Conservation (phyloP, 2,797 vertebrate species). For the Gallinago stenura region DNA sequence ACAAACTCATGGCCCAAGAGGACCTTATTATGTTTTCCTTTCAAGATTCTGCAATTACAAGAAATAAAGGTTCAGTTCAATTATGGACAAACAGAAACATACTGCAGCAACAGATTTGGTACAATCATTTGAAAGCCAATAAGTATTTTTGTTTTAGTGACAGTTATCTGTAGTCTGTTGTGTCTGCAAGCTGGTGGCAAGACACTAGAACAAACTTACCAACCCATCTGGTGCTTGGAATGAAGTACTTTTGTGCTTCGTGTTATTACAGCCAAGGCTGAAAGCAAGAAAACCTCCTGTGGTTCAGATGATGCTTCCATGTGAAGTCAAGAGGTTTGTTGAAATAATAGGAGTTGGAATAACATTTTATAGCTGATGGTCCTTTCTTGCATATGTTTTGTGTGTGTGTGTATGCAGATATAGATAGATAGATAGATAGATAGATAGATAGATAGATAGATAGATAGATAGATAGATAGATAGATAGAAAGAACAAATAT, state of each 20-base stretch:
- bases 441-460: not conserved
- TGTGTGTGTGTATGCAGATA: rapidly evolving
- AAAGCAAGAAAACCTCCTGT: constrained; percentile 2
- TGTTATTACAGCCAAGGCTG: not conserved
- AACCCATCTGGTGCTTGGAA: constrained; percentile 60
- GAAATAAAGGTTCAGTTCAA: not conserved
- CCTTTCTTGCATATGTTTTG: not conserved
- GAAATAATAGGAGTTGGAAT: not conserved
- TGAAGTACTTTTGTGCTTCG: not conserved
- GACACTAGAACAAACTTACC: constrained; percentile 60
- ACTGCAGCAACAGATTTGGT: constrained; percentile 52
- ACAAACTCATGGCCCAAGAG: not conserved
- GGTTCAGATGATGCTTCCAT: not conserved
- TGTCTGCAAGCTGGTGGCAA: constrained; percentile 56
- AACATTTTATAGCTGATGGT: not conserved
- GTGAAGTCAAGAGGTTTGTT: not conserved
- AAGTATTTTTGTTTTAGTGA: constrained; percentile 56
- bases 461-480: not conserved
- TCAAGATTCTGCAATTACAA: not conserved
- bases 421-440: not conserved
- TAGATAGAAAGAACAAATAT: not conserved
- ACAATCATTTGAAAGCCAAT: constrained; percentile 28
- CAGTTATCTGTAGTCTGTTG: constrained; percentile 58
- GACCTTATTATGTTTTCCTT: not conserved
- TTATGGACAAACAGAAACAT: constrained; percentile 54